Conservation (phyloP, 2,888 invertebrate genomes). For the Leucophenga montana region DNA sequence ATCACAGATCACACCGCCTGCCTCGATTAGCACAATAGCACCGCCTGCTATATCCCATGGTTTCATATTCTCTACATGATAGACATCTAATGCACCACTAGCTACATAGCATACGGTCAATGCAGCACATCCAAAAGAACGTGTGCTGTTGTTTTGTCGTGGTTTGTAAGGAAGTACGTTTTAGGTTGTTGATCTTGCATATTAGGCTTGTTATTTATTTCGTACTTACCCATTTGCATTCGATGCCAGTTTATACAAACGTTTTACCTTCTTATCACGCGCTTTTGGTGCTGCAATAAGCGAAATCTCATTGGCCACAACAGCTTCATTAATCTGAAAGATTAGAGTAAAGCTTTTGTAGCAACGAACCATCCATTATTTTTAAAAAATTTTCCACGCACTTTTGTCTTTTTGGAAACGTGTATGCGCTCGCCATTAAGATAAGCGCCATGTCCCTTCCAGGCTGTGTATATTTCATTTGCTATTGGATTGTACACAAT, state of each 20-base stretch:
- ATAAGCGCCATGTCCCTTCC: slow-evolving; percentile 82
- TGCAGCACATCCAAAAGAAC: slow-evolving; percentile 83
- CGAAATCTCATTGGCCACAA: slow-evolving; percentile 70
- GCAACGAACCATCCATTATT: background rate
- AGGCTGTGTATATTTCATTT: slow-evolving; percentile 81
- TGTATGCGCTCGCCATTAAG: slow-evolving; percentile 79
- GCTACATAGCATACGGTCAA: slow-evolving; percentile 82
- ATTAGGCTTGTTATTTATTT: background rate
- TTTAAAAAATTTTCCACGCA: slow-evolving; percentile 6
- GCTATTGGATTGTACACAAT: slow-evolving; percentile 84
- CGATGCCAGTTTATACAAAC: slow-evolving; percentile 69
- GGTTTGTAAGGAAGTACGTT: background rate
- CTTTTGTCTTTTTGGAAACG: slow-evolving; percentile 53
- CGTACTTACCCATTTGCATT: slow-evolving; percentile 68
- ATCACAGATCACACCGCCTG: slow-evolving; percentile 81
- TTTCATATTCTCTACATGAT: slow-evolving; percentile 81
- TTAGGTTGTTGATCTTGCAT: background rate
- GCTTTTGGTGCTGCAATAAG: slow-evolving; percentile 63
- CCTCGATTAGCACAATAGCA: slow-evolving; percentile 81
- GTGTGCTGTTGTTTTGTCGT: slow-evolving; percentile 59
- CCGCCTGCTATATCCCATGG: slow-evolving; percentile 88
- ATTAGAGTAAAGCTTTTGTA: background rate
- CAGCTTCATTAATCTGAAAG: slow-evolving; percentile 65
- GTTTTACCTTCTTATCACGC: slow-evolving; percentile 71
- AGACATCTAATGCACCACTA: slow-evolving; percentile 79